These are phyloP conservation scores for Schizopygopsis pylzovi DNA, from an alignment of 2,797 vertebrate species.

Conservation along the genomic window DNA sequence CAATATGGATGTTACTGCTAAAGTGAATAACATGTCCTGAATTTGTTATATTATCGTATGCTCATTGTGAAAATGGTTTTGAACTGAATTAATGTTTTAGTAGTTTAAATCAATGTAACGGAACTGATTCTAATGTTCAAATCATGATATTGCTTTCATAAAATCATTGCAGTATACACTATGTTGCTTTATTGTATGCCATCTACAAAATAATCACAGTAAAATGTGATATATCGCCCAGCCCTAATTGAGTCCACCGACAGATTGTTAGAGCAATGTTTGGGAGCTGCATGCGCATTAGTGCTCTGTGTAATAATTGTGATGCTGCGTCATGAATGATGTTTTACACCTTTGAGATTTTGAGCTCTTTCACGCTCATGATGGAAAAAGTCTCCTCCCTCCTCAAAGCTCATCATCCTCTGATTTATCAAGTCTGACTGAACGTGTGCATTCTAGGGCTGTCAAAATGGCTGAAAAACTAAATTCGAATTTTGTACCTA, in stretches of 20 bases:
- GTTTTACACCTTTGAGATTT: conserved; percentile 39
- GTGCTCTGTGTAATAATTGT: conserved; percentile 9
- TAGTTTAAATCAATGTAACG: no score
- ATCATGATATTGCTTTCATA: background rate
- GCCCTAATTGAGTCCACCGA: conserved; percentile 38
- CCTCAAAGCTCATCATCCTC: conserved; percentile 54
- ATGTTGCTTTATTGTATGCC: background rate
- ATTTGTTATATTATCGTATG: no score
- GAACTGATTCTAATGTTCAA: background rate
- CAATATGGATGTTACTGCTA: no score
- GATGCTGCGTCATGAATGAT: conserved; percentile 19
- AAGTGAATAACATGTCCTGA: no score
- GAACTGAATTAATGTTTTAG: no score
- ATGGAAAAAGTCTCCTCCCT: conserved; percentile 70
- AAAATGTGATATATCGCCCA: conserved; percentile 41
- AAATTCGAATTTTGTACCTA: no score
- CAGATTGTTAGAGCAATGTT: background rate
- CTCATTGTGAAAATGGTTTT: no score
- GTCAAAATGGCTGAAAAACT: no score
- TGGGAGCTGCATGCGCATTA: conserved; percentile 34
- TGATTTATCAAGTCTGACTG: conserved; percentile 61
- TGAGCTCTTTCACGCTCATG: conserved; percentile 86
- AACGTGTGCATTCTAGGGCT: conserved; percentile 49
- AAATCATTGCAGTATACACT: background rate
- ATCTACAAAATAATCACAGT: background rate